A percentile compares a stretch with the other conserved stretches of the same genome.
Evolutionary conservation across 2,113 vertebrate species (phyloP).

Genomic region (Mormyrus lacerda): DNA sequence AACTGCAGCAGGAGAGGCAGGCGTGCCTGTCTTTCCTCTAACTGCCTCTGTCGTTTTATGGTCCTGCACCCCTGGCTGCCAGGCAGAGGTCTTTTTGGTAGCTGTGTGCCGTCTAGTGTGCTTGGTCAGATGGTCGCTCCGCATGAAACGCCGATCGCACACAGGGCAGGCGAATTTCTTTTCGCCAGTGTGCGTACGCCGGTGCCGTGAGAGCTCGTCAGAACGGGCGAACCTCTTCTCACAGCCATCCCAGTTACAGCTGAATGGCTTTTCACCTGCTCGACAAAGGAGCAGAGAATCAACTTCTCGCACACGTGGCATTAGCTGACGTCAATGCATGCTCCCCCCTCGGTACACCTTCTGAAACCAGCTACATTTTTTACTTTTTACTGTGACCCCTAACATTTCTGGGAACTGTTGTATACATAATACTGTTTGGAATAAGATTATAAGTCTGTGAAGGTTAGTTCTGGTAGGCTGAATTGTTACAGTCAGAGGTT

Average conservation of each 20-base stretch:
- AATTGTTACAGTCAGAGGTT: not conserved
- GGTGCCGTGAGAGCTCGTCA: slow-evolving; percentile 91
- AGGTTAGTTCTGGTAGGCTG: not conserved
- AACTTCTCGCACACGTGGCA: not conserved
- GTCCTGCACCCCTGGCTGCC: slow-evolving; percentile 72
- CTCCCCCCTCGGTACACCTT: not conserved
- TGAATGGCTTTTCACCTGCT: slow-evolving; percentile 93
- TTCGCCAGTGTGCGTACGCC: slow-evolving; percentile 90
- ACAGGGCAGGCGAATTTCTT: slow-evolving; percentile 88
- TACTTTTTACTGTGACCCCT: not conserved
- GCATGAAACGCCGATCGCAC: slow-evolving; percentile 94
- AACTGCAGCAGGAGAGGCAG: slow-evolving; percentile 30
- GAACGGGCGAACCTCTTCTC: slow-evolving; percentile 94
- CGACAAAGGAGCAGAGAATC: slow-evolving; percentile 5
- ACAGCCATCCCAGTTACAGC: slow-evolving; percentile 91
- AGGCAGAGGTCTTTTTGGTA: slow-evolving; percentile 72
- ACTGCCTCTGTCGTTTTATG: slow-evolving; percentile 52
- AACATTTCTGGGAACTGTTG: not conserved
- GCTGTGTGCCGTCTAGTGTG: slow-evolving; percentile 84
- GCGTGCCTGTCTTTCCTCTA: slow-evolving; percentile 40
- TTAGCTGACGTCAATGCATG: not conserved
- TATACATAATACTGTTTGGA: not conserved
- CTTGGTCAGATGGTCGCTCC: slow-evolving; percentile 94
- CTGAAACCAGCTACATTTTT: not conserved
- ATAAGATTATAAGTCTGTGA: not conserved